A percentile compares a stretch with the other conserved stretches of the same genome.
These are phyloP conservation scores for Drosophila greeni DNA, from an alignment of 2,888 invertebrate genomes.

Conservation along the genomic window DNA sequence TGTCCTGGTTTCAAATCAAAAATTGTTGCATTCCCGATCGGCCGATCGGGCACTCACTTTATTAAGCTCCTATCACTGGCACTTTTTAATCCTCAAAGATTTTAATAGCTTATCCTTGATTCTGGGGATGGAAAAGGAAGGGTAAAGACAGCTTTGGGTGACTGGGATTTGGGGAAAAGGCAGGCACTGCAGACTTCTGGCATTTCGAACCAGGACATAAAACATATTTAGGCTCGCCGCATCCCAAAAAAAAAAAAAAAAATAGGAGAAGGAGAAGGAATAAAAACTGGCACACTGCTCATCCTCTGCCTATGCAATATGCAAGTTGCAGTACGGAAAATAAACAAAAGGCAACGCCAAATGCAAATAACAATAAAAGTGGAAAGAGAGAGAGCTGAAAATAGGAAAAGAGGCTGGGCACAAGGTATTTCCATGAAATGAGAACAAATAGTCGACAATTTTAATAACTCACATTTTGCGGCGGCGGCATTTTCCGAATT, in stretches of 20 bases:
- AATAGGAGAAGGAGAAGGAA: background rate
- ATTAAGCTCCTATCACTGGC: background rate
- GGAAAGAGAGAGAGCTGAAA: constrained; percentile 17
- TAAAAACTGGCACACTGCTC: constrained; percentile 29
- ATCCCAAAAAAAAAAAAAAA: background rate
- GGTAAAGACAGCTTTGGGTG: too few species aligned
- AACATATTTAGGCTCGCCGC: constrained; percentile 35
- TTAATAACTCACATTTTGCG: constrained; percentile 57
- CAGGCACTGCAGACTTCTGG: constrained; percentile 25
- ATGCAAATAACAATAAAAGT: constrained; percentile 34
- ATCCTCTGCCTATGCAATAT: constrained; percentile 2
- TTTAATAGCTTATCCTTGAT: background rate
- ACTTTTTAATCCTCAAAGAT: background rate
- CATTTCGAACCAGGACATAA: constrained; percentile 27
- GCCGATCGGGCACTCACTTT: background rate
- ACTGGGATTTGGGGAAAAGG: too few species aligned
- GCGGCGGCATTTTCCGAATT: constrained; percentile 42
- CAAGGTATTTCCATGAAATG: constrained; percentile 36
- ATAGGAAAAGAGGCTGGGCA: background rate
- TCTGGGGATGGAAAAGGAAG: background rate
- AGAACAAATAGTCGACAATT: constrained; percentile 57
- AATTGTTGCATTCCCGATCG: background rate
- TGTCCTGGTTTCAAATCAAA: background rate
- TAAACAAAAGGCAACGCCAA: constrained; percentile 22
- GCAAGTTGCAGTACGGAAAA: constrained; percentile 3